phyloP scores from a whole-genome alignment of 2,888 invertebrate species.

The Sialis fuliginosa region DNA sequence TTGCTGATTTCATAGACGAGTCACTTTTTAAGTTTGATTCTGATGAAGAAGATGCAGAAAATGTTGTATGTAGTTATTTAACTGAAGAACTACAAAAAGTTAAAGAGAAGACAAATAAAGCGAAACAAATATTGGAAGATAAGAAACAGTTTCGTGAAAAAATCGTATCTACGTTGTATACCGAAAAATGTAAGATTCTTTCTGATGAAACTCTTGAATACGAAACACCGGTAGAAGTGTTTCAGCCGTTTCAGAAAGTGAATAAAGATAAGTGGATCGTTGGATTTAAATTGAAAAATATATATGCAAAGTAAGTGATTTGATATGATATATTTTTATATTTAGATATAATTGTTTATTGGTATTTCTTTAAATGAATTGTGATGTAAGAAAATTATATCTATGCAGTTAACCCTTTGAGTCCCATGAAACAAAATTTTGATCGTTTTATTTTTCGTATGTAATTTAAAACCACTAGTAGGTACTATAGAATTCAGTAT shows the following conservation, averaged over 20 bases:
- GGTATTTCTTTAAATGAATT: too few species aligned
- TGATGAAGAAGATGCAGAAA: not conserved
- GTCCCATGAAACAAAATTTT: too few species aligned
- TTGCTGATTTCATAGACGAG: not conserved
- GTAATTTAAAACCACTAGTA: too few species aligned
- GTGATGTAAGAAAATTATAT: too few species aligned
- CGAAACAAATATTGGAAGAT: not conserved
- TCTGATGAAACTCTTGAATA: not conserved
- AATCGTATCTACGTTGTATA: too few species aligned
- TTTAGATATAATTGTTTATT: too few species aligned
- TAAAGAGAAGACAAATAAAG: not conserved
- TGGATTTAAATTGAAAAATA: conserved; percentile 15
- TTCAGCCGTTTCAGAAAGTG: conserved; percentile 8
- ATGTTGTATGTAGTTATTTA: not conserved
- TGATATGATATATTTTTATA: too few species aligned
- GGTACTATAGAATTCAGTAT: too few species aligned
- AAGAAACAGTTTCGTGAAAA: not conserved
- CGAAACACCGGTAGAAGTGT: conserved; percentile 2
- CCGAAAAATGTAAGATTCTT: too few species aligned
- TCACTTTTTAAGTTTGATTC: not conserved
- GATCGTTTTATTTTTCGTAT: too few species aligned
- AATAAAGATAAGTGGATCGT: conserved; percentile 13
- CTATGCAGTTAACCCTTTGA: too few species aligned
- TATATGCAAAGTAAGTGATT: too few species aligned
- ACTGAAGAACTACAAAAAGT: not conserved